Evolutionary conservation across 2,888 invertebrate genomes (phyloP).

Genomic region (Macrostomum cliftonense): DNA sequence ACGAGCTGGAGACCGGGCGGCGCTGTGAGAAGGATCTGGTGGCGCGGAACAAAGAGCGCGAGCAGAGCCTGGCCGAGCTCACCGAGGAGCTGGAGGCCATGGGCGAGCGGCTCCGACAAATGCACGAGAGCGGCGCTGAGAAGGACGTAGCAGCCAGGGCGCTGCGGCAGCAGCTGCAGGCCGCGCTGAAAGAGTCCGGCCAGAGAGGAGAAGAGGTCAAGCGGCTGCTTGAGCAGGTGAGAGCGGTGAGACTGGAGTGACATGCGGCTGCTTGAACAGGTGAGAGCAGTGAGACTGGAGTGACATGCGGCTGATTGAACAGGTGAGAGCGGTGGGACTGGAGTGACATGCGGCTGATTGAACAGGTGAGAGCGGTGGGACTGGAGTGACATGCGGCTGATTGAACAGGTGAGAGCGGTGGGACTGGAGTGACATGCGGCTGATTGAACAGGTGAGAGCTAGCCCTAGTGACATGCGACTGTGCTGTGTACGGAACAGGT

Average conservation of each 20-base stretch:
- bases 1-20: slow-evolving; percentile 5
- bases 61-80: slow-evolving; percentile 22
- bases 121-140: no score
- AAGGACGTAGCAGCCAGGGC: background rate
- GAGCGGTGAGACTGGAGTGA: no score
- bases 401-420: no score
- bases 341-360: slow-evolving; percentile 2
- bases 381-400: no score
- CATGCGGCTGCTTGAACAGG: slow-evolving; percentile 1
- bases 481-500: no score
- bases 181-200: slow-evolving; percentile 1
- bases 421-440: no score
- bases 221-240: slow-evolving; percentile 1
- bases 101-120: slow-evolving; percentile 3
- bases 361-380: slow-evolving; percentile 1
- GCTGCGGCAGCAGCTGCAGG: slow-evolving; percentile 4
- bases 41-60: slow-evolving; percentile 27
- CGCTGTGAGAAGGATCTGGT: slow-evolving; percentile 20
- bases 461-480: no score
- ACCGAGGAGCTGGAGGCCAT: slow-evolving; percentile 25
- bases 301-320: slow-evolving; percentile 1
- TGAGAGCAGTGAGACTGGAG: no score
- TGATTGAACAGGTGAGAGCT: no score
- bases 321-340: slow-evolving; percentile 2
- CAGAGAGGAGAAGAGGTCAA: background rate